Percentiles rank a stretch among this genome's conserved stretches.
These are phyloP conservation scores for Oryzias curvinotus DNA, from an alignment of 2,113 vertebrate genomes.

Conservation along the genomic window DNA sequence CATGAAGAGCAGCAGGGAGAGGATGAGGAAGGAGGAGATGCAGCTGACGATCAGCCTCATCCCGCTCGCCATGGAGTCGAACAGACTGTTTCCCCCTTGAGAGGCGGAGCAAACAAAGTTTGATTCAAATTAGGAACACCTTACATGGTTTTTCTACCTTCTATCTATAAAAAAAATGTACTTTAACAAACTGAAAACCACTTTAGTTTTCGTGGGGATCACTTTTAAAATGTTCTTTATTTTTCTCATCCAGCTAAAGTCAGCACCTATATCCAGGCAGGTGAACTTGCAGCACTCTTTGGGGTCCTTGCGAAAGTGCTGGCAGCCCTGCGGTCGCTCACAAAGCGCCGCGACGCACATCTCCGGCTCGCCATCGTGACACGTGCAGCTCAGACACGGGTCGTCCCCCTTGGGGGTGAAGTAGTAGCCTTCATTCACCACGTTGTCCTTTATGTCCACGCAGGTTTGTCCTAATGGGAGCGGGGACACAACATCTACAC, in stretches of 20 bases:
- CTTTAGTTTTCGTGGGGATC: no score
- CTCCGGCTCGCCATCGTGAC: constrained; percentile 94
- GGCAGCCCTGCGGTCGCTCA: constrained; percentile 93
- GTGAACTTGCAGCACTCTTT: constrained; percentile 99
- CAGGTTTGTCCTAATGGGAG: constrained; percentile 88
- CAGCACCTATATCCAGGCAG: constrained; percentile 91
- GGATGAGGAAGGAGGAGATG: constrained; percentile 98
- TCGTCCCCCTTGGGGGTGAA: constrained; percentile 98
- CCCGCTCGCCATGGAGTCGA: constrained; percentile 97
- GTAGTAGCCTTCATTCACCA: constrained; percentile 96
- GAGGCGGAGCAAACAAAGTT: rapidly evolving
- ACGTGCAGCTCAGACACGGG: constrained; percentile 96
- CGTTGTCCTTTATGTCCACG: constrained; percentile 97
- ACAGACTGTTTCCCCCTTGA: constrained; percentile 94
- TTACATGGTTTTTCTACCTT: neutral
- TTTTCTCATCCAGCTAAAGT: no score
- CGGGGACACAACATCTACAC: neutral
- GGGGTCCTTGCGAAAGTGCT: constrained; percentile 94
- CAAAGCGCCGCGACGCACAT: constrained; percentile 97
- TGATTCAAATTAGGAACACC: no score
- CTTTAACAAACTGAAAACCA: no score
- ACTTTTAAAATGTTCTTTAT: neutral
- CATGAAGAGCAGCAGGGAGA: constrained; percentile 98
- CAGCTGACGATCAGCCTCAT: constrained; percentile 98
- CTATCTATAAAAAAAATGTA: no score